Percentiles rank a stretch among this genome's conserved stretches.
Evolutionary conservation across 2,797 vertebrate genomes (phyloP).

Genomic region (Sciurus vulgaris): DNA sequence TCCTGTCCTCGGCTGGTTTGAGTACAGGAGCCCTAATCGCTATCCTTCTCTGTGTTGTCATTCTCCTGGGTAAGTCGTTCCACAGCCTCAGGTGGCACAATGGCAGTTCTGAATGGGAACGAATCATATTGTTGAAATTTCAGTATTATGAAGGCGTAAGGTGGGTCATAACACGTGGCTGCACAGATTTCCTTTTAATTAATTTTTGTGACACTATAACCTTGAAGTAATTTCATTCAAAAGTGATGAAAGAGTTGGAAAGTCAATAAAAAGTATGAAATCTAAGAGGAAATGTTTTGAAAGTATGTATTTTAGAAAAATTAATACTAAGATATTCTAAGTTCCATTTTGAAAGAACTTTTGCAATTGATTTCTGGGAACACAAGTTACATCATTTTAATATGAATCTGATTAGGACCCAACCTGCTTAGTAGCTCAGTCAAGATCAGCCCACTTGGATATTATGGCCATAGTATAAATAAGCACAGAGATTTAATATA

Average conservation of each 20-base stretch:
- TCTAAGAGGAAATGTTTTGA: constrained; percentile 50
- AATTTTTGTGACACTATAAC: background rate
- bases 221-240: background rate
- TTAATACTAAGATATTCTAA: background rate
- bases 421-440: background rate
- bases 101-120: background rate
- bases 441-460: no score
- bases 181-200: background rate
- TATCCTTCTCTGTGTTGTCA: constrained; percentile 97
- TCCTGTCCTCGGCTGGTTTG: constrained; percentile 96
- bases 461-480: background rate
- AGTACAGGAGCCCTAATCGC: constrained; percentile 98
- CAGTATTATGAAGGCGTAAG: background rate
- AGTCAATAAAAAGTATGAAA: background rate
- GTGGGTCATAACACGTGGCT: background rate
- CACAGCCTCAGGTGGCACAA: accelerated
- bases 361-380: background rate
- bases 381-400: background rate
- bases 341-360: background rate
- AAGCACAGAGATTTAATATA: background rate
- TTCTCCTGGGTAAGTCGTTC: constrained; percentile 94
- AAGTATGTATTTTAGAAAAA: background rate
- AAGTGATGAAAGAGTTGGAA: constrained; percentile 31
- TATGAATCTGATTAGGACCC: background rate
- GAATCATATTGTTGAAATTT: background rate